Base-by-base conservation (phyloP, 2,888 invertebrate species). In the Seira ritae region DNA sequence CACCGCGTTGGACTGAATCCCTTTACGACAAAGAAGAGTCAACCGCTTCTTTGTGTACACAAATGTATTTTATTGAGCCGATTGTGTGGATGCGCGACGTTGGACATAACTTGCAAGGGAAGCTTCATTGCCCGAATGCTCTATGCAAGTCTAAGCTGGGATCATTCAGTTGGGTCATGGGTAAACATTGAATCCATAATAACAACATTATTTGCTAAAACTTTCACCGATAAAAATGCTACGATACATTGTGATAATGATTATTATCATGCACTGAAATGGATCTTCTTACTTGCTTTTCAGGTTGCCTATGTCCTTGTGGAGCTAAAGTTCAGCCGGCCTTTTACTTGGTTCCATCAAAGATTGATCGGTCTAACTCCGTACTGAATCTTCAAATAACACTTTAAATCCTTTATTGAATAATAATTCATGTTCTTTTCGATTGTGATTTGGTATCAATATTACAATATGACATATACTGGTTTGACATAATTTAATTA, bases 121-220 rank as follows among this genome's bases (percentile, higher is more conserved):
- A 97, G 91, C 92, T 98, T 85, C 93, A 94, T 91, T 95, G 97
- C 91, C 96, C 97, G 90, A 89, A 88, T 76, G 80, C 83, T 68
- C 95, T 96, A 90, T 97, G 97, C 90, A 92, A 92, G 82, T 93
- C 94, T 84, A 97, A 97, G 91, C 92, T 97, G 84, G 98, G 97
- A 31, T 96, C 95, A 80, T 97, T 96, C 90, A 96, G 95, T 90
- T 97, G 97, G 98, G 93, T 96, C 82, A 95, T 95, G 93, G 96
- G 95, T 95, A 86, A 90, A 92, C 89, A 46, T 15, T 23, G 31
- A 31, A 31, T 8, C 31, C 8, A 31, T 31, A 31, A 31, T 46
- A 37, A 78, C 4, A 50, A 66, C 24, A 31, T 31, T 4, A 31
- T 31, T n/a, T n/a, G n/a, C n/a, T n/a, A n/a, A n/a, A n/a, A n/a